Base-by-base conservation (phyloP, 2,113 vertebrate genomes). In the Hassar affinis region DNA sequence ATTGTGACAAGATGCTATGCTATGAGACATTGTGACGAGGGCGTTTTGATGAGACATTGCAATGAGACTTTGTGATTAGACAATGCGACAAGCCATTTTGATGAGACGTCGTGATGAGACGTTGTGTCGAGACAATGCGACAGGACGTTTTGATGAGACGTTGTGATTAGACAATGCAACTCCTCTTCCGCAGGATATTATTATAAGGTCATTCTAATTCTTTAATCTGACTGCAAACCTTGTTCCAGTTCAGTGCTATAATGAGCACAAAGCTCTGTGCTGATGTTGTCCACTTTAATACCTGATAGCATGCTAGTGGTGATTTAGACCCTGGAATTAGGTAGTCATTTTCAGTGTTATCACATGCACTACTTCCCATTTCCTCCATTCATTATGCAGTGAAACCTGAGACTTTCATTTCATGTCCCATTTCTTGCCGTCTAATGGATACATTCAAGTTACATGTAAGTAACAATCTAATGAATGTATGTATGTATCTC, bases 181-280 rank as follows among this genome's bases (percentile, higher is more conserved):
- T 49, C 45, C 45, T 49, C 45, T 74, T 74, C 45, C 45, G 27
- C 25, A 74, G 69, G 12, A 17, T 49, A n/a, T n/a, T n/a, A n/a
- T 22, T 27, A 27, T 30, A 74, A 74, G n/a, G 68, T 22, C 38
- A 47, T n/a, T 15, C 47, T 47, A 47, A 45, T 47, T 47, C 25
- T n/a, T 69, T 69, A 69, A 69, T 69, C 20, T 20, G 68, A 71
- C 68, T 71, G 14, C 11, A 27, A 49, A n/a, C 22, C 14, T 51
- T 18, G 17, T 47, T 75, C 49, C 15, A 20, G 7, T 51, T 15
- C 72, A 52, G 15, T 0, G 9, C n/a, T 18, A 76, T 52, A 52
- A 52, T 76, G 15, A 30, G 49, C 49, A 33, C 71, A 74, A 75
- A 27, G 18, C 74, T 76, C 74, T 52, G 47, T 76, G 74, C 74